Conservation (phyloP, 1,140 invertebrate genomes). For the Prorops nasuta region DNA sequence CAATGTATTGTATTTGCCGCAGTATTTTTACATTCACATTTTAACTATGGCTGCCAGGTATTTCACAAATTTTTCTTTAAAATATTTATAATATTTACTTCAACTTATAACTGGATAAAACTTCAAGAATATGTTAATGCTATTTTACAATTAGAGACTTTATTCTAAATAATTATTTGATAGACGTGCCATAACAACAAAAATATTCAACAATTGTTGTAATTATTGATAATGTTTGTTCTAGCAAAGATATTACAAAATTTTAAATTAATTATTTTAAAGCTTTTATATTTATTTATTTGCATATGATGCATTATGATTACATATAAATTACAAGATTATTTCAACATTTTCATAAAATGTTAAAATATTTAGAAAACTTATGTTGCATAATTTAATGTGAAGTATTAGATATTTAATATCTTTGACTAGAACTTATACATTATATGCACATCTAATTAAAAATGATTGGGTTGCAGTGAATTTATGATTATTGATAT, state of each 20-base stretch:
- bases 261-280: constrained; percentile 14
- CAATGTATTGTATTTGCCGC: constrained; percentile 12
- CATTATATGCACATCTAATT: no score
- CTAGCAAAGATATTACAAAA: constrained; percentile 25
- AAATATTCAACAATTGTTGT: constrained; percentile 28
- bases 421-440: no score
- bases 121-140: constrained; percentile 17
- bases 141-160: constrained; percentile 24
- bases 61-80: constrained; percentile 25
- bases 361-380: constrained; percentile 15
- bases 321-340: constrained; percentile 9
- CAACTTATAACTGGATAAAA: constrained; percentile 18
- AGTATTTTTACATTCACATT: constrained; percentile 8
- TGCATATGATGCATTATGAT: constrained; percentile 14
- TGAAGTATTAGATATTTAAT: no score
- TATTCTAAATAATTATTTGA: constrained; percentile 25
- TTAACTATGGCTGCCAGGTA: constrained; percentile 27
- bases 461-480: constrained; percentile 2
- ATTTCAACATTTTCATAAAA: constrained; percentile 15
- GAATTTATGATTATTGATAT: constrained; percentile 20
- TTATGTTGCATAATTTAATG: no score
- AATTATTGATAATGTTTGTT: constrained; percentile 26
- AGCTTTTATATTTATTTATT: constrained; percentile 17
- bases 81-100: constrained; percentile 25
- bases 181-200: constrained; percentile 40